These are phyloP conservation scores for Cynopterus brachyotis DNA, from an alignment of 2,113 vertebrate genomes.

Conservation along the genomic window DNA sequence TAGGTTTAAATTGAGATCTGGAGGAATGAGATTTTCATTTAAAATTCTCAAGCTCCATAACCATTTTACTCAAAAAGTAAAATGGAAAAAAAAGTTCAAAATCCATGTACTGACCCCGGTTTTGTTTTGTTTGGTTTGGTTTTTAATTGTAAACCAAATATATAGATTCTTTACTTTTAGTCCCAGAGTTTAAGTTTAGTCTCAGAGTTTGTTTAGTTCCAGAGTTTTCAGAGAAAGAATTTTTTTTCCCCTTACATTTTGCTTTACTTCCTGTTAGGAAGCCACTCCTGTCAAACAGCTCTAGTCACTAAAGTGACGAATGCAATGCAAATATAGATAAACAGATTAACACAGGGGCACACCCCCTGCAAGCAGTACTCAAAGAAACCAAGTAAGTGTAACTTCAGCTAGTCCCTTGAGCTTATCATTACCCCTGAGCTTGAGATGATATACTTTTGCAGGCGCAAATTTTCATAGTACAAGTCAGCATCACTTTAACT, in stretches of 20 bases:
- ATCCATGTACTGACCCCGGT: not conserved
- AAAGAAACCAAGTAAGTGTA: not conserved
- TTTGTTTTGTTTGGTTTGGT: too few species aligned
- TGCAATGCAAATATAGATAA: not conserved
- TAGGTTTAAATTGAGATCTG: constrained; percentile 53
- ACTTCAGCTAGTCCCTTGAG: not conserved
- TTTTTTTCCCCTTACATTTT: not conserved
- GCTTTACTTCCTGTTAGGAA: not conserved
- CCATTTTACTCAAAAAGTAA: constrained; percentile 38
- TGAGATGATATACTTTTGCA: not conserved
- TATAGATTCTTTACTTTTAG: constrained; percentile 1
- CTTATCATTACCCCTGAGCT: not conserved
- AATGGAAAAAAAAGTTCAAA: constrained; percentile 63
- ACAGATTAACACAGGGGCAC: not conserved
- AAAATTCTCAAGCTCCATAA: constrained; percentile 47
- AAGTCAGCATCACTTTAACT: not conserved
- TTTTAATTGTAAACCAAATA: constrained; percentile 17
- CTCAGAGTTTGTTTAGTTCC: not conserved
- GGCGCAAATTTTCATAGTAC: not conserved
- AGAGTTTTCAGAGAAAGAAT: not conserved
- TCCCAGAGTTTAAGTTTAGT: not conserved
- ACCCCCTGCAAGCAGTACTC: not conserved
- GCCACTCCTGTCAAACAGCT: not conserved
- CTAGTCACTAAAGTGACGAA: not conserved
- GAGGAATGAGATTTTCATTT: constrained; percentile 55